Percentiles rank a stretch among this genome's conserved stretches.
Conservation (phyloP, 1,140 invertebrate genomes). For the Eufriesea mexicana region DNA sequence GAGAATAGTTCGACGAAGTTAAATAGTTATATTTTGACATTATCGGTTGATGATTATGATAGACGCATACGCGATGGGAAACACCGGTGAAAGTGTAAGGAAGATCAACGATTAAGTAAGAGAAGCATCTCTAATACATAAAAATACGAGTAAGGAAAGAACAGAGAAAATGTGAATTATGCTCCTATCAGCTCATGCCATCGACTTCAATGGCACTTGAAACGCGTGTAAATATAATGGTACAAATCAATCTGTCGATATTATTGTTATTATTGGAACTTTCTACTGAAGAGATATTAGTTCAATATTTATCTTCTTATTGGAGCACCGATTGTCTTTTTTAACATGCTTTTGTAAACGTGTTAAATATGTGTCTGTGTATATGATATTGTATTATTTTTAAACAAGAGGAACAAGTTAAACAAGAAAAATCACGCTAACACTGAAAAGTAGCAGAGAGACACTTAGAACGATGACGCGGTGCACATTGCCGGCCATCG, state of each 20-base stretch:
- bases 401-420: neutral
- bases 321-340: neutral
- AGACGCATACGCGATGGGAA: neutral
- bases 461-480: conserved; percentile 72
- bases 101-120: neutral
- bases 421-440: conserved; percentile 9
- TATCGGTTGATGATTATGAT: neutral
- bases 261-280: neutral
- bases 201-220: neutral
- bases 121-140: neutral
- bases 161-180: neutral
- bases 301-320: neutral
- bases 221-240: neutral
- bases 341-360: neutral
- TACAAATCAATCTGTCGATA: neutral
- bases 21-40: neutral
- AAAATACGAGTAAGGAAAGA: neutral
- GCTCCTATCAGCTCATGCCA: too few species aligned
- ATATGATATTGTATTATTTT: too few species aligned
- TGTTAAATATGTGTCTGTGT: neutral
- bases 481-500: conserved; percentile 73
- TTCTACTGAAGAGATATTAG: neutral
- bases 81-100: neutral
- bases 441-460: conserved; percentile 53
- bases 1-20: neutral